Evolutionary conservation across 2,113 vertebrate genomes (phyloP).

Genomic region (Phrynocephalus versicolor): DNA sequence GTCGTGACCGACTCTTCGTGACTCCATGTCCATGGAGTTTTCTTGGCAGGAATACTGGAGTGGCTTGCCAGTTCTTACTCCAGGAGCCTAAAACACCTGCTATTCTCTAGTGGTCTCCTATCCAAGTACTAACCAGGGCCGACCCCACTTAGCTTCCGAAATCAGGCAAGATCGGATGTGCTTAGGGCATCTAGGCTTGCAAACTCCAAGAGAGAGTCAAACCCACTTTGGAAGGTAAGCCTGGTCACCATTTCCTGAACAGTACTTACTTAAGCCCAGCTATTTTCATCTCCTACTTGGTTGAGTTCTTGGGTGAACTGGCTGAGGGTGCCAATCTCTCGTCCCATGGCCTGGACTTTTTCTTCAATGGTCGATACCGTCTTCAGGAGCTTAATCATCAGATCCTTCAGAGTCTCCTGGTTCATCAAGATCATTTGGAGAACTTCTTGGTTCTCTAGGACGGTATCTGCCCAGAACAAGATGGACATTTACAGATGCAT

Average conservation of each 20-base stretch:
- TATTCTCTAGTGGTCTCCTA: too few species aligned
- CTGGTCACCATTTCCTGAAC: not conserved
- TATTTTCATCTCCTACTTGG: not conserved
- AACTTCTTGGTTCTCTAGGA: slow-evolving; percentile 2
- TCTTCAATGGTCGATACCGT: not conserved
- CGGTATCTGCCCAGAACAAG: not conserved
- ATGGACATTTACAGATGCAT: not conserved
- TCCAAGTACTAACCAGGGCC: too few species aligned
- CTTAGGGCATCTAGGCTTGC: too few species aligned
- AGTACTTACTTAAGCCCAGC: not conserved
- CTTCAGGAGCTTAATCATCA: not conserved
- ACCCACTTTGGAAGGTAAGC: not conserved
- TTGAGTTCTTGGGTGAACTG: slow-evolving; percentile 20
- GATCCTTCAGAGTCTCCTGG: not conserved
- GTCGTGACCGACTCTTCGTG: too few species aligned
- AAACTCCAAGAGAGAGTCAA: too few species aligned
- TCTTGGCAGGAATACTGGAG: too few species aligned
- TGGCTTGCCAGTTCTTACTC: too few species aligned
- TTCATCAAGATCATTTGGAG: slow-evolving; percentile 1
- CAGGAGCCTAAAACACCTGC: too few species aligned
- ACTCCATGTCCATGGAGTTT: too few species aligned
- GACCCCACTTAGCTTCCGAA: too few species aligned
- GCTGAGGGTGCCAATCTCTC: not conserved
- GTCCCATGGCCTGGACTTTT: not conserved
- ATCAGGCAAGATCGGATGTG: too few species aligned